phyloP scores from a whole-genome alignment of 2,888 invertebrate genomes.

The Bugula neritina region DNA sequence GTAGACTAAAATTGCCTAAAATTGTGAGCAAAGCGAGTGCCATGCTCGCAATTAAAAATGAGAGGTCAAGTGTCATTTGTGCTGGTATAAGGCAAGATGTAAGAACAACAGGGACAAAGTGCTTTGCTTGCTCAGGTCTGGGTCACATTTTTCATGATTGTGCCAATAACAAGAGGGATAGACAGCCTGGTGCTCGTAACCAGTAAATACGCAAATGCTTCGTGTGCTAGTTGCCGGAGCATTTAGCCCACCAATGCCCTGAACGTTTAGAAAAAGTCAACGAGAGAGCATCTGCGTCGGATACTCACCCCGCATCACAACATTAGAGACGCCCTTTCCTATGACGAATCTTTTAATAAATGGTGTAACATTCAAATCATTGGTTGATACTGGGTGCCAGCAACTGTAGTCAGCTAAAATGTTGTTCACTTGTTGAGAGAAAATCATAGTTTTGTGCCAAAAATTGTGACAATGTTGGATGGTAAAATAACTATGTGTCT shows the following conservation, averaged over 20 bases:
- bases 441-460: not conserved
- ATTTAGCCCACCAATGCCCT: not conserved
- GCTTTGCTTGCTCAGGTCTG: no score
- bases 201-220: not conserved
- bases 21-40: not conserved
- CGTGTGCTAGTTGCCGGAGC: not conserved
- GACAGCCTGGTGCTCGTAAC: no score
- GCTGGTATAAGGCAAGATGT: not conserved
- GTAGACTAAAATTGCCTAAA: not conserved
- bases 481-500: not conserved
- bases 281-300: not conserved
- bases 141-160: no score
- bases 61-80: not conserved
- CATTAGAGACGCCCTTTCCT: not conserved
- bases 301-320: not conserved
- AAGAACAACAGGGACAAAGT: not conserved
- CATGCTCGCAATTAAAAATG: not conserved
- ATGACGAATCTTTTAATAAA: not conserved
- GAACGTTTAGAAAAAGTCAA: not conserved
- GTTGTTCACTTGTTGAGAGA: not conserved
- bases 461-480: not conserved
- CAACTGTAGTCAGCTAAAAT: not conserved
- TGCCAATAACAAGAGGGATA: no score
- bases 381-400: not conserved
- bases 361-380: not conserved